Evolutionary conservation across 2,113 vertebrate species (phyloP), one percentile per base, ranked within the genome.

Genomic region (Protobothrops mucrosquamatus): DNA sequence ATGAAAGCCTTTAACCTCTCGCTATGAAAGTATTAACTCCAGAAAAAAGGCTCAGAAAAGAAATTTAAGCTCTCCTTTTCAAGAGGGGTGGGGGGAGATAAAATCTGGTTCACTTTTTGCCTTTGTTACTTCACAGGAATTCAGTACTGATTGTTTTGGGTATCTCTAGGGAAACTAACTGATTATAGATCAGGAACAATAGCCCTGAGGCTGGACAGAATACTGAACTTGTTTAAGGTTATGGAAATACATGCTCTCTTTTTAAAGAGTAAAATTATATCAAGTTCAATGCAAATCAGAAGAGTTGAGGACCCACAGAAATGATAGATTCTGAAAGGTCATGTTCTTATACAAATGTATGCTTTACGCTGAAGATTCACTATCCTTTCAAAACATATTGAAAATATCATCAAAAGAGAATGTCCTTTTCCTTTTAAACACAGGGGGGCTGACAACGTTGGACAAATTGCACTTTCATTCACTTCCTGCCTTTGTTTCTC

Each of bases 51-150:
- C n/a, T 93, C 86, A 55, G 39, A 89, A 96, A 95, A 93, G n/a
- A 14, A 85, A 94, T 91, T 93, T 56, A 85, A 95, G 2, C 88
- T 94, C 43, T 93, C 91, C 89, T 93, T 92, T 61, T 55, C 86
- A 92, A 85, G 91, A 88, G 89, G 87, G 61, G 11, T 14, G 61
- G 61, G 26, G 93, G 91, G 86, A 95, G 95, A 92, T 2, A 94
- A 85, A 29, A 89, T 64, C 18, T 94, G 91, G 57, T 86, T 34
- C 94, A 92, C 85, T 93, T 92, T 94, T 43, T 69, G 51, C 85
- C 64, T 95, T 93, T 93, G 74, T 92, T 95, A 0, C 93, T 95
- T 96, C 93, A 91, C 52, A 95, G 87, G 29, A 95, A 97, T 96
- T 96, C 92, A 6, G 6, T 86, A 48, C 57, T 34, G 69, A 34